Conservation (phyloP, 2,797 vertebrate genomes). For the Pseudocheirus occidentalis region DNA sequence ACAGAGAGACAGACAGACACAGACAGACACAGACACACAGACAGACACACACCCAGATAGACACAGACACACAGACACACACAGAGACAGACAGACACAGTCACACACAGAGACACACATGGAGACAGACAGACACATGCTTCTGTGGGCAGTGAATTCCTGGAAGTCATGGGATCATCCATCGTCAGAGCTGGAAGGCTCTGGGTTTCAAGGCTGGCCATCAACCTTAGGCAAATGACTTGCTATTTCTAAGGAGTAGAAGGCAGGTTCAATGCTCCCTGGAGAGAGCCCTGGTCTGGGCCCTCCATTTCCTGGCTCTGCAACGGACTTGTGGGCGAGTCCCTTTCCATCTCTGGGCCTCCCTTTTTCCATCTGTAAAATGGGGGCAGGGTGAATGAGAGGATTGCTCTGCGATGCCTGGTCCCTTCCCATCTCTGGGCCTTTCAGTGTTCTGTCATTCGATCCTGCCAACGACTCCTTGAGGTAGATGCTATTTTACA, state of each 20-base stretch:
- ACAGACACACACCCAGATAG: too few relatives aligned
- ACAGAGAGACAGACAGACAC: too few relatives aligned
- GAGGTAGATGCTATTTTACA: neutral
- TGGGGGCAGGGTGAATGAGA: neutral
- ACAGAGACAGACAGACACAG: neutral
- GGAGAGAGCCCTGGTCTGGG: neutral
- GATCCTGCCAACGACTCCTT: neutral
- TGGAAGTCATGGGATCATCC: neutral
- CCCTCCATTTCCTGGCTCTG: neutral
- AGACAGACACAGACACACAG: too few relatives aligned
- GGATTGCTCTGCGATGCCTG: neutral
- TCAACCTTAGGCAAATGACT: neutral
- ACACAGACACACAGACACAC: too few relatives aligned
- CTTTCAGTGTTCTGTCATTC: neutral
- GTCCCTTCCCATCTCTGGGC: neutral
- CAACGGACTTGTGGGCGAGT: neutral
- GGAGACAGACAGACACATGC: too few relatives aligned
- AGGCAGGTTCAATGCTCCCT: neutral
- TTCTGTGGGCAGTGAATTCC: neutral
- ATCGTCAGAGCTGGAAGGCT: neutral
- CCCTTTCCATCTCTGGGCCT: neutral
- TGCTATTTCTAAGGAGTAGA: neutral
- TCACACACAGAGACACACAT: neutral
- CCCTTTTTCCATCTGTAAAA: neutral
- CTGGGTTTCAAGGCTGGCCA: neutral